Evolutionary conservation across 2,113 vertebrate genomes (phyloP).

Genomic region (Elgaria multicarinata): DNA sequence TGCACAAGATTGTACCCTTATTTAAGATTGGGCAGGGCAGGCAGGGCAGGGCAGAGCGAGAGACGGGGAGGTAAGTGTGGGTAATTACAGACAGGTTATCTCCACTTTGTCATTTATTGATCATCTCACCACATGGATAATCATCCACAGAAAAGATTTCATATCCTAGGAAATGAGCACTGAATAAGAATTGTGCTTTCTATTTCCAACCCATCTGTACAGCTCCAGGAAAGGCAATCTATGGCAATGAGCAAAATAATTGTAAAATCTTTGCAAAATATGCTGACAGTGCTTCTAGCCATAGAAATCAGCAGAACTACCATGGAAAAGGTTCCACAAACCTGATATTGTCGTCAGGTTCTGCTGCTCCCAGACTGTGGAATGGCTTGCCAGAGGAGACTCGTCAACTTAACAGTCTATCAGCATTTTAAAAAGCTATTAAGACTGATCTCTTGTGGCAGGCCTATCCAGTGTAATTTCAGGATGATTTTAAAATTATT

Average conservation of each 20-base stretch:
- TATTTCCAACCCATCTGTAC: neutral
- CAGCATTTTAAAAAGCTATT: no score
- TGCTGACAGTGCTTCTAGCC: neutral
- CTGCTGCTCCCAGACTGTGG: no score
- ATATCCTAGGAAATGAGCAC: neutral
- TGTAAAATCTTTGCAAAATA: neutral
- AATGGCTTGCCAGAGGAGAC: no score
- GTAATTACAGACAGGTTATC: neutral
- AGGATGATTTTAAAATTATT: no score
- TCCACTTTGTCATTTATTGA: neutral
- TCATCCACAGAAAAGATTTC: neutral
- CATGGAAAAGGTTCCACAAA: neutral
- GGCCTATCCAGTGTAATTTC: no score
- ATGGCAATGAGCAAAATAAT: neutral
- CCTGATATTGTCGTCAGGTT: neutral
- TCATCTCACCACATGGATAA: neutral
- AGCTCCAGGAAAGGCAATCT: neutral
- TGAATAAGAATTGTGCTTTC: neutral
- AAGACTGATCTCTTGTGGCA: no score
- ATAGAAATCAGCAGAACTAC: neutral
- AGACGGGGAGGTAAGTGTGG: neutral
- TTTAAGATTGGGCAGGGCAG: neutral
- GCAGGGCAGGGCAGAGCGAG: neutral
- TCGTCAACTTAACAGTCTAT: no score
- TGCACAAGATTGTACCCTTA: neutral